Base-by-base conservation (phyloP, 2,888 invertebrate species). In the Nematopogon swammerdamellus region DNA sequence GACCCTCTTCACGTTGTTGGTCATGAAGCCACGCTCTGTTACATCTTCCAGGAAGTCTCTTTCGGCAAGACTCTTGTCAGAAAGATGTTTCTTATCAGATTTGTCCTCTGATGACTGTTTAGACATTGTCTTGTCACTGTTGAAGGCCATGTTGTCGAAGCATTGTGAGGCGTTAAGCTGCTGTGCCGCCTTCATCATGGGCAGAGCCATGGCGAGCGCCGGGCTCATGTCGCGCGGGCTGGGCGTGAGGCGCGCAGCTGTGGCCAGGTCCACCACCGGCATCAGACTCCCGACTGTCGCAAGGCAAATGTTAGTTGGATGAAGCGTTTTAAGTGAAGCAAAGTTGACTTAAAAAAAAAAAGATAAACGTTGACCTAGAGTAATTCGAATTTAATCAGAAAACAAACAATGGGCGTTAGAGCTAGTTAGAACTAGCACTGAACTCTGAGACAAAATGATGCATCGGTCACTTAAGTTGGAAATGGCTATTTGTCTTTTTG, bases 201-300 rank as follows among this genome's bases (percentile, higher is more conserved):
- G 82, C 53, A 84, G 63, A 51, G 85, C 83, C 61, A 83, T 84
- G 47, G 84, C 82, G 48, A 84, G 67, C 44, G 85, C 83, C 50
- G 85, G 83, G 62, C 85, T 85, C 67, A 84, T 79, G 58, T 85
- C 85, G 53, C 85, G 76, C 51, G 87, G 86, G 66, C 85, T 86
- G 50, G 86, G 86, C 56, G 85, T 83, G 54, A 88, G 74, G 54
- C 84, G 84, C 54, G 86, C 82, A 51, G 86, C 81, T 57, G 86
- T 83, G 53, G 86, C 82, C 59, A 87, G 71, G 61, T 86, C 86
- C 67, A 83, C 74, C 51, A 80, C 79, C 36, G 80, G 77, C 73
- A 80, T 79, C 64, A 80, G 61, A 63, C 71, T 73, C 63, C 77
- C 75, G 64, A 79, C 79, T 79, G 76, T 65, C 51, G 60, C 56